Evolutionary conservation across 1,140 invertebrate species (phyloP), one percentile per base, ranked within the genome.

Genomic region (Sycophila sp.): DNA sequence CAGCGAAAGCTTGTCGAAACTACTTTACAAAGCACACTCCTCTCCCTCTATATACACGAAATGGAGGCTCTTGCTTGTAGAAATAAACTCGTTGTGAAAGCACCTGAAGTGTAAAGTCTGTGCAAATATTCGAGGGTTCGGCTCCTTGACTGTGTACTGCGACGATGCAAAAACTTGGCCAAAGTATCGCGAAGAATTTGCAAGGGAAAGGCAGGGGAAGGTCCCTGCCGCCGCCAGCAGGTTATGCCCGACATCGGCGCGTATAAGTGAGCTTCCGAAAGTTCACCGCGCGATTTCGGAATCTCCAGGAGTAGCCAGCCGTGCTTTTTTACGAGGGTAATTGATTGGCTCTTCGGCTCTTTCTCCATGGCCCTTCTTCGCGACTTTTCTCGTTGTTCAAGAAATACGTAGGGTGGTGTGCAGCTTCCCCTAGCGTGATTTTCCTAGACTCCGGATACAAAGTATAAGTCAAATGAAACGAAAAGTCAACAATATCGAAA

Each of bases 261-360:
- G 22, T 7, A 30, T 30, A 1, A 1, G 30, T 28, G 30, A 53
- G 32, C 30, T 47, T 59, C 30, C 13, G 24, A 47, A 73, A 73
- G 34, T 72, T 69, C 15, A n/a, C 47, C 38, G 28, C 51, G 56
- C 51, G n/a, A 53, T 68, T 62, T 34, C 17, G n/a, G 42, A 69
- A 73, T 73, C 53, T 69, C 62, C 60, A 69, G 58, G 65, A 69
- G 36, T 42, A 62, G 42, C 70, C 40, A 55, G 56, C 71, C 53
- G 34, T 74, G 73, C 42, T 75, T 66, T 79, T 78, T 79, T 74
- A 77, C 59, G 69, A 73, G 69, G 42, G 55, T 68, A 73, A 79
- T 78, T 72, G 77, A 78, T 79, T 74, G 71, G 66, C 69, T 45
- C 49, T 63, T 22, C 42, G 49, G 28, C 40, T n/a, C n/a, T 69